Base-by-base conservation (phyloP, 2,113 vertebrate species). In the Amblyopsis rosae region DNA sequence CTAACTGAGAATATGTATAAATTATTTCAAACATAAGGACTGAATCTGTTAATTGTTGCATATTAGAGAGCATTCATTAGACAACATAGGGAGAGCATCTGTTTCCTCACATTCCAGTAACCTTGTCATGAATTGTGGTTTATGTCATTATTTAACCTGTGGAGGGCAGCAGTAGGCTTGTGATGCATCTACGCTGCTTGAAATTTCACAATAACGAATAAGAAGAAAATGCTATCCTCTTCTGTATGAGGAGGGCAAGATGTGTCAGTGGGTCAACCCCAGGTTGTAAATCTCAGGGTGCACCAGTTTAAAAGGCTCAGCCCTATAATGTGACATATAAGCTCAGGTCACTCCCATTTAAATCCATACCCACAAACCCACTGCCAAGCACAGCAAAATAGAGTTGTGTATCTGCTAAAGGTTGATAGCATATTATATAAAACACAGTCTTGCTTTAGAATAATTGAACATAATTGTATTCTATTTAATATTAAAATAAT, bases 151-250 rank as follows among this genome's bases (percentile, higher is more conserved):
- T 46, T 1, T 64, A 1, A 26, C 84, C 84, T 86, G 79, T 66
- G 50, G 86, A 70, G 79, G 88, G 84, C 88, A 88, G 87, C 75
- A 86, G 73, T 59, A 64, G 62, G 81, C 79, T 73, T 62, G 70
- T 48, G 69, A 82, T 80, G 17, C 58, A 26, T 60, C 62, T 16
- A 1, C 12, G 53, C 69, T 73, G 54, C 77, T 12, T 56, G 32
- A 56, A 13, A 62, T 53, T 3, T 45, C 12, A 0, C 73, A 58
- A 64, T 67, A 63, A 69, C 26, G 86, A 89, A 76, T 62, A 81
- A 77, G 82, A 82, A 60, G 0, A 9, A 47, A 12, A 53, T 10
- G 17, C 6, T 55, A 57, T 12, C 15, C 3, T 1, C 19, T 9
- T 12, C 16, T 46, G 41, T 48, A 62, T n/a, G n/a, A 62, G 12